Conservation (phyloP, 2,797 vertebrate genomes). For the Oreonectes daqikongensis region DNA sequence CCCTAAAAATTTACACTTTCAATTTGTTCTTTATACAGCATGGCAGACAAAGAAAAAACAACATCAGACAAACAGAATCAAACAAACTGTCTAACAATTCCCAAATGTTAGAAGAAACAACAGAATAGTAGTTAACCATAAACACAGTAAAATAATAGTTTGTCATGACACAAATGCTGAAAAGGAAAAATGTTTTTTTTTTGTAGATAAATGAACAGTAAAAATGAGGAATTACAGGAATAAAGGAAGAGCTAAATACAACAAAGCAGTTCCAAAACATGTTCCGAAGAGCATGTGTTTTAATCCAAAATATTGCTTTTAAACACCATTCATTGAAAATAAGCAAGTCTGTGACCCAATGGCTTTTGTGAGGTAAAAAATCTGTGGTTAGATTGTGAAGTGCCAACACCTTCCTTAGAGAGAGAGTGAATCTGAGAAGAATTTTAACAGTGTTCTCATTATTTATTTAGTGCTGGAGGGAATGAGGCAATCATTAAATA, state of each 20-base stretch:
- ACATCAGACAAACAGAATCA: background rate
- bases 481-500: conserved; percentile 61
- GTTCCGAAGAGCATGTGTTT: conserved; percentile 9
- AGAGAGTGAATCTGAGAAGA: conserved; percentile 66
- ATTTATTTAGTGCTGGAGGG: conserved; percentile 76
- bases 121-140: background rate
- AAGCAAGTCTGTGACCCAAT: background rate
- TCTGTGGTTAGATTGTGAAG: background rate
- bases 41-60: background rate
- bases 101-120: background rate
- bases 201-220: background rate
- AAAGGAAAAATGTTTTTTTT: background rate
- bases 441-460: conserved; percentile 78
- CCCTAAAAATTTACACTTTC: background rate
- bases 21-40: background rate
- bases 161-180: background rate
- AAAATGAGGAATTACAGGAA: background rate
- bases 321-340: background rate
- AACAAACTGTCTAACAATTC: background rate
- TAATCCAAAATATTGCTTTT: background rate
- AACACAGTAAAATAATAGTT: background rate
- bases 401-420: background rate
- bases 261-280: conserved; percentile 32
- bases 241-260: conserved; percentile 14
- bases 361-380: conserved; percentile 21